Percentiles rank a stretch among this genome's conserved stretches.
Evolutionary conservation across 1,140 invertebrate genomes (phyloP).

Genomic region (Amyelois transitella): DNA sequence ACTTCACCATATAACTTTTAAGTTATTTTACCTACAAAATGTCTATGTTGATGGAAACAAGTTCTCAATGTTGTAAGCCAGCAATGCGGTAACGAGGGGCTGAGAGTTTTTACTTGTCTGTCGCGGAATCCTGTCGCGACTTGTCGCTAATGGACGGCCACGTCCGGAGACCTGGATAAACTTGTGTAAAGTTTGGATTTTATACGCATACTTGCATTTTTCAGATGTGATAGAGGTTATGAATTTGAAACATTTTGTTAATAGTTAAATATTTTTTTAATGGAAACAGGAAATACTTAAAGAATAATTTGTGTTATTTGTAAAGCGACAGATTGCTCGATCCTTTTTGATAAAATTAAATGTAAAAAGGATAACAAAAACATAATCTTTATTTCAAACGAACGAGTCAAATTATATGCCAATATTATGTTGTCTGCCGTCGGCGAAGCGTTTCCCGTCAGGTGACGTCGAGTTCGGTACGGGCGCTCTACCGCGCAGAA

Average conservation of each 20-base stretch:
- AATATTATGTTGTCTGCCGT: background rate
- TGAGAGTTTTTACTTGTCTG: background rate
- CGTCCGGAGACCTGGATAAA: background rate
- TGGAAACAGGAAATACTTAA: too few species aligned
- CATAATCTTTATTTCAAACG: background rate
- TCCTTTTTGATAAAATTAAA: background rate
- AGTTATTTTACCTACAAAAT: background rate
- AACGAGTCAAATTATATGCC: background rate
- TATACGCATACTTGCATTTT: background rate
- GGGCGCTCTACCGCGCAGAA: background rate
- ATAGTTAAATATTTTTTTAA: too few species aligned
- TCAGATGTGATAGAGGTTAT: too few species aligned
- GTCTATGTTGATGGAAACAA: background rate
- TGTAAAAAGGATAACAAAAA: background rate
- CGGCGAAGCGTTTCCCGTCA: background rate
- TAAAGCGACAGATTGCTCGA: background rate
- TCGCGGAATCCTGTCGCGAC: background rate
- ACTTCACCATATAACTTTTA: too few species aligned
- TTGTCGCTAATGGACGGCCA: background rate
- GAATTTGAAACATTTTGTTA: too few species aligned
- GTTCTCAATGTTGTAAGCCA: background rate
- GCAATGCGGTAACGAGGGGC: background rate
- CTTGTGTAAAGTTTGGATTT: background rate
- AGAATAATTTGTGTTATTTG: too few species aligned
- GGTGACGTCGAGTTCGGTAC: background rate